Conservation (phyloP, 2,888 invertebrate species). For the Agrilus mali region DNA sequence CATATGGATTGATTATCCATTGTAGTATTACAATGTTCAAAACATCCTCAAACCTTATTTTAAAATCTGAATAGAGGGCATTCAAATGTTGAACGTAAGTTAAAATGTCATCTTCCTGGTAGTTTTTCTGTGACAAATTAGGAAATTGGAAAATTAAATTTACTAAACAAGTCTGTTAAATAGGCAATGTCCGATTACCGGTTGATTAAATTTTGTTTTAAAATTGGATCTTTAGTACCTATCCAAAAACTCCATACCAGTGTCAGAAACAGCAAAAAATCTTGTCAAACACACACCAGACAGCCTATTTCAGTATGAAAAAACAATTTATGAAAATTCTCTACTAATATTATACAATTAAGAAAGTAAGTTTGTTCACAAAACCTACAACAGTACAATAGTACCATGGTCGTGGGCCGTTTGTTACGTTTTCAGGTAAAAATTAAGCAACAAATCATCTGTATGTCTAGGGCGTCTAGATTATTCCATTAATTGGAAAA, state of each 20-base stretch:
- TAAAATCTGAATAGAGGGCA: conserved; percentile 16
- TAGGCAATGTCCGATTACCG: conserved; percentile 9
- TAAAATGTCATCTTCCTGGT: conserved; percentile 13
- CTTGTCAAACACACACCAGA: conserved; percentile 15
- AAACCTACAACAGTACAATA: no score
- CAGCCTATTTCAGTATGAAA: conserved; percentile 16
- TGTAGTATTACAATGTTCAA: conserved; percentile 16
- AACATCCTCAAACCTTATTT: conserved; percentile 19
- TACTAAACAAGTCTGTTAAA: conserved; percentile 11
- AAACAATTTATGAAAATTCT: conserved; percentile 15
- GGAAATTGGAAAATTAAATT: conserved; percentile 16
- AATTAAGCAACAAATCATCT: no score
- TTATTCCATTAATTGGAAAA: no score
- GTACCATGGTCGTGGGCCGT: no score
- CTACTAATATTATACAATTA: no score
- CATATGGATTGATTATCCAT: conserved; percentile 16
- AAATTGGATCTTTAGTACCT: conserved; percentile 6
- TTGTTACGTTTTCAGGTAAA: no score
- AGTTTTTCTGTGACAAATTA: conserved; percentile 13
- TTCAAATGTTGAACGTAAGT: conserved; percentile 20
- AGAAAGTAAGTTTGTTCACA: no score
- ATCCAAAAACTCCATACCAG: conserved; percentile 7
- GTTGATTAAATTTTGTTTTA: conserved; percentile 9
- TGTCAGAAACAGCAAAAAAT: conserved; percentile 10
- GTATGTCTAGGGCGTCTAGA: no score